Base-by-base conservation (phyloP, 2,113 vertebrate genomes). In the Coryphaenoides rupestris region DNA sequence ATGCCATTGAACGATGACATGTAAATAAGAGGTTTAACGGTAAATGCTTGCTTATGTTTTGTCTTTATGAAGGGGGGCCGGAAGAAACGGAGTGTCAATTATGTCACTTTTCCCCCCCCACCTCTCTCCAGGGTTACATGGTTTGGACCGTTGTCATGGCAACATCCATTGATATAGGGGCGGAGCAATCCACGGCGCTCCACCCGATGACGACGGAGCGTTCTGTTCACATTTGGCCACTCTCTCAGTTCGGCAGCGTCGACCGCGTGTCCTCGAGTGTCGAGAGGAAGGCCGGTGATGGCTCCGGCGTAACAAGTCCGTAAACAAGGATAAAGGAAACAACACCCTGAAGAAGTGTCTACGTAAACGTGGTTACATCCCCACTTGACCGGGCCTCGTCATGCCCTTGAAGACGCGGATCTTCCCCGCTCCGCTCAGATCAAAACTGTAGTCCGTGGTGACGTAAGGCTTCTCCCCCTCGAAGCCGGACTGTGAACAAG, bases 381-480 rank as follows among this genome's bases (percentile, higher is more conserved):
- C 77, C 3, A 17, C 47, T 2, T 77, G 84, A 73, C 82, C 56
- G 12, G 81, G 69, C 75, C 87, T 88, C 62, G 46, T 72, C 52
- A 89, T 65, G 52, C 77, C 78, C 66, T 90, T 93, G 73, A 86
- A 92, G 21, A 89, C 70, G 54, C 89, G 92, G 49, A 98, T 74
- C 67, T 93, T 96, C 60, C 92, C 94, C 10, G 95, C 90, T 1
- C 96, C 92, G 7, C 87, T 54, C 55, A 95, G 82, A 57, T 90
- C 88, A 60, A 93, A 93, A 56, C 93, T 95, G 74, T 99, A 99
- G 66, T 97, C 91, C 0, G 92, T 87, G 0, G 96, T 98, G 62
- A 96, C 61, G 0, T 98, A 99, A 0, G 96, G 95, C n/a, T 87
- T 81, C 6, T 93, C 94, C 1, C 91, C 93, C 16, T 93, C 89